A percentile compares a stretch with the other conserved stretches of the same genome.
Conservation (phyloP, 2,888 invertebrate species). For the Aleiodes alternator region DNA sequence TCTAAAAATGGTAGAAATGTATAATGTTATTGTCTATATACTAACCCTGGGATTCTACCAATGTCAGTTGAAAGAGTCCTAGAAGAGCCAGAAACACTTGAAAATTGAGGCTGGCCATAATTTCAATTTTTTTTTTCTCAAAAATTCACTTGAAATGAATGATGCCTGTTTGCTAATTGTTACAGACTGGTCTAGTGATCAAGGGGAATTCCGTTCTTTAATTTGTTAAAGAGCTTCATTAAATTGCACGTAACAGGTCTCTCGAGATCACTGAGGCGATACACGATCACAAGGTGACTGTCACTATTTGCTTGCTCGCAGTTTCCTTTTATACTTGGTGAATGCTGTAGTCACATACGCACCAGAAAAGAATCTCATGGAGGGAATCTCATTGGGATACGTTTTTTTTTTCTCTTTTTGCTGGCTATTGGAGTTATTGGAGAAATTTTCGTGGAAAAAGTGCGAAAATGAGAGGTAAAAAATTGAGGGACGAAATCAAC, state of each 20-base stretch:
- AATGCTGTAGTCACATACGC: background rate
- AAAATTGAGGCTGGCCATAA: background rate
- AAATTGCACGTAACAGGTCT: background rate
- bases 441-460: too few relatives aligned
- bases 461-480: too few relatives aligned
- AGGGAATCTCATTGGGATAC: too few relatives aligned
- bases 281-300: conserved; percentile 61
- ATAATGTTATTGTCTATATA: background rate
- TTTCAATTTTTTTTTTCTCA: too few relatives aligned
- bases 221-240: background rate
- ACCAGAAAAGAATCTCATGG: conserved; percentile 2
- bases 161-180: background rate
- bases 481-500: too few relatives aligned
- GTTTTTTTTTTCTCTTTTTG: too few relatives aligned
- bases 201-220: background rate
- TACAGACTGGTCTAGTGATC: background rate
- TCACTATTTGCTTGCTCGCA: conserved; percentile 50
- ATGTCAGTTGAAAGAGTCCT: conserved; percentile 21
- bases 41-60: conserved; percentile 41
- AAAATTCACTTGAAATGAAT: background rate
- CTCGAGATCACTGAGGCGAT: conserved; percentile 50
- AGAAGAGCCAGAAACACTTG: conserved; percentile 3
- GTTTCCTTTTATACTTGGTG: conserved; percentile 65
- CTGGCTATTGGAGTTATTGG: too few relatives aligned
- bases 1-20: conserved; percentile 18